Evolutionary conservation across 2,113 vertebrate species (phyloP).

Genomic region (Zapus hudsonius): DNA sequence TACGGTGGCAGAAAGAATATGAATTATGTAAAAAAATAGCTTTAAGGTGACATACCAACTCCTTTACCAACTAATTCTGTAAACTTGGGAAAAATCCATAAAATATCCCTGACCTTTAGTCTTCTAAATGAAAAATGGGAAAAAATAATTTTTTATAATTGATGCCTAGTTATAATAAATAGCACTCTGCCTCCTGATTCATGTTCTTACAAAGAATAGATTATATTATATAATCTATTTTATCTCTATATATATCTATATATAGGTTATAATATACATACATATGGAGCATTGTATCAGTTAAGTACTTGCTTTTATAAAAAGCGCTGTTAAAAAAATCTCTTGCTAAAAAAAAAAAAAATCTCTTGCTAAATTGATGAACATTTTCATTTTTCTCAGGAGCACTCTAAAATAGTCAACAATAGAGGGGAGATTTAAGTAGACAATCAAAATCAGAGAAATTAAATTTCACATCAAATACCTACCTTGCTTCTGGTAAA

Average conservation of each 20-base stretch:
- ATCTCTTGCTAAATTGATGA: neutral
- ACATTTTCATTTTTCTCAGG: neutral
- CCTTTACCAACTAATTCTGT: slow-evolving; percentile 18
- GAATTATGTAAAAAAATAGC: neutral
- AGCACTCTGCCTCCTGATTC: neutral
- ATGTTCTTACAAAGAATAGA: neutral
- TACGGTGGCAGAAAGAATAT: neutral
- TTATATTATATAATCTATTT: no score
- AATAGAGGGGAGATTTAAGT: slow-evolving; percentile 10
- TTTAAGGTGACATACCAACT: neutral
- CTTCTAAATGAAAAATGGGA: neutral
- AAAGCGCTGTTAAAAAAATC: neutral
- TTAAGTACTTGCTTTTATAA: slow-evolving; percentile 32
- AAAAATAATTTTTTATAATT: neutral
- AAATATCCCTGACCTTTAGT: neutral
- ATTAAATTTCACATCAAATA: neutral
- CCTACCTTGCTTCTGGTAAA: neutral
- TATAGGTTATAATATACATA: no score
- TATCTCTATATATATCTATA: no score
- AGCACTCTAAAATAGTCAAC: neutral
- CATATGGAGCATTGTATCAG: neutral
- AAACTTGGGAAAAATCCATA: neutral
- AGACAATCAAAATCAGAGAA: neutral
- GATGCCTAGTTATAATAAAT: slow-evolving; percentile 30
- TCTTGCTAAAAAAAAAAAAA: neutral